Evolutionary conservation across 2,797 vertebrate species (phyloP), one percentile per base, ranked within the genome.

Genomic region (Muraenolepis orangiensis): DNA sequence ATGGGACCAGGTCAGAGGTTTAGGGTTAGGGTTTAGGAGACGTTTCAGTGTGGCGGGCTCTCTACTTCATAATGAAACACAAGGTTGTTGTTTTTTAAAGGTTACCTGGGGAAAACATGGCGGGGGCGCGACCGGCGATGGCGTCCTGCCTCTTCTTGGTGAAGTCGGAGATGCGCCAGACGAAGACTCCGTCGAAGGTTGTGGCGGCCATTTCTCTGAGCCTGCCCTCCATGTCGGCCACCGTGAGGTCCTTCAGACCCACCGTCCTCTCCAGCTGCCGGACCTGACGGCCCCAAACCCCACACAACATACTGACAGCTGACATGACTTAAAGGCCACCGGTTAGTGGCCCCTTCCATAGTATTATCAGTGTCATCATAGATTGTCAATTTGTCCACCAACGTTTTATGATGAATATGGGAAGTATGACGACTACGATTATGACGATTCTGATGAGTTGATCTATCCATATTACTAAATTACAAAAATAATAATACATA

Each of bases 121-220:
- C 98, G 0, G 97, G 96, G 0, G 95, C 95, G 71, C 96, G 94
- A 38, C 97, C 97, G 0, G 96, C 93, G 4, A 98, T 93, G 0
- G 98, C 98, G 7, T 99, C 98, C 87, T 98, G 97, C 40, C 97
- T 95, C 84, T 97, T 99, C 83, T 97, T 93, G 80, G 94, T 93
- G 23, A 99, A 96, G 72, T 98, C 96, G 0, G 95, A 94, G 76
- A 99, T 98, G 90, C 97, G 97, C 98, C 98, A 99, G 82, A 99
- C 84, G 71, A 99, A 98, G 78, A 98, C 90, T 0, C 98, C 98
- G 0, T 99, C 97, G 0, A 95, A 97, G 66, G 96, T 98, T 26
- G 96, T 95, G 0, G 95, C 95, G 4, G 97, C 96, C 93, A 97
- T 91, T 82, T 93, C 96, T 38, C 93, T 93, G 64, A 99, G 90